phyloP scores from a whole-genome alignment of 2,113 vertebrate species.

The Calyptomena viridis region DNA sequence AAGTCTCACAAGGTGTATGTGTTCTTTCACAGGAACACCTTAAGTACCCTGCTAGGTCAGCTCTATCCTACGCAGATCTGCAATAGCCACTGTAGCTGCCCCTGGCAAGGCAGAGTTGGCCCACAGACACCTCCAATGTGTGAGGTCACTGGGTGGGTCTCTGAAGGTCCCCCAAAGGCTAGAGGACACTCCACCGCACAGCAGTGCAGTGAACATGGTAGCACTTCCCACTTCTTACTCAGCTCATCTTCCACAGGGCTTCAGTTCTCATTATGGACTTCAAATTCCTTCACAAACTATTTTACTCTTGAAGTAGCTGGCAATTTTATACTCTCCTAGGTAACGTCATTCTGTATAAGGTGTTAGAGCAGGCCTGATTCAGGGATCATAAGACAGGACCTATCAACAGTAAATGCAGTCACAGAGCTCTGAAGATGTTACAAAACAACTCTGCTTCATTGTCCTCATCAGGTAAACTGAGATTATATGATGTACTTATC shows the following conservation, averaged over 20 bases:
- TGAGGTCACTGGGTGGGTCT: accelerated
- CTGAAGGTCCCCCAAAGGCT: accelerated
- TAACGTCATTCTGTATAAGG: not conserved
- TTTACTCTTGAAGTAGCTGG: not conserved
- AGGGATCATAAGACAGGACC: not conserved
- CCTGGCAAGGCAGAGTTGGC: not conserved
- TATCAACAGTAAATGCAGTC: accelerated
- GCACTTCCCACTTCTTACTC: not conserved
- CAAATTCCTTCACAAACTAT: not conserved
- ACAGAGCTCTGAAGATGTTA: not conserved
- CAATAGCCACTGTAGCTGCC: not conserved
- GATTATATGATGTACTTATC: accelerated
- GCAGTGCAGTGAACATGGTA: not conserved
- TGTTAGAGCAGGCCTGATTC: not conserved
- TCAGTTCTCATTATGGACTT: not conserved
- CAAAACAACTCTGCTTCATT: not conserved
- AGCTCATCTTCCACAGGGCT: not conserved
- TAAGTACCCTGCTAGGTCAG: not conserved
- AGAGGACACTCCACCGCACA: accelerated
- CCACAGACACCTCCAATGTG: not conserved
- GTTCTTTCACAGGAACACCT: accelerated
- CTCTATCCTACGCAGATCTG: not conserved
- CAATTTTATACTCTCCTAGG: not conserved
- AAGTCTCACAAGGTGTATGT: not conserved
- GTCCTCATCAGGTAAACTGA: not conserved